Evolutionary conservation across 2,113 vertebrate species (phyloP).

Genomic region (Bothrops jararaca): DNA sequence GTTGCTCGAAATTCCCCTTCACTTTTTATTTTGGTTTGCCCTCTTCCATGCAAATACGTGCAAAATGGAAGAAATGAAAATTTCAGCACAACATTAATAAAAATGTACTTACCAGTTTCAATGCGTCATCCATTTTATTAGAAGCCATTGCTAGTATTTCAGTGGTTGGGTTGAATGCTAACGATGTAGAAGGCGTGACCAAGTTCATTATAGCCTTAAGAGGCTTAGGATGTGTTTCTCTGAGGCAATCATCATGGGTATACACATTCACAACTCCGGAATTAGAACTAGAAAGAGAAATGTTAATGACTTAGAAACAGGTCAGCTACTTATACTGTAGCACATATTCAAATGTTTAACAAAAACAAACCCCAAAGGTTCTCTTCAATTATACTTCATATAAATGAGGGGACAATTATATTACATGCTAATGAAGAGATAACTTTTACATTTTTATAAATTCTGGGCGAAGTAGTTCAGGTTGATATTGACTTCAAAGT

Average conservation of each 20-base stretch:
- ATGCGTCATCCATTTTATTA: constrained; percentile 76
- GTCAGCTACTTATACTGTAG: neutral
- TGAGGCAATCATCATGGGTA: constrained; percentile 80
- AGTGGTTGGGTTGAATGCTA: constrained; percentile 83
- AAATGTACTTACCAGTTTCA: constrained; percentile 78
- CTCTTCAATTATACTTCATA: neutral
- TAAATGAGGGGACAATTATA: neutral
- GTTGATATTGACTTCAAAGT: neutral
- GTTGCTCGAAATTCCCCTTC: neutral
- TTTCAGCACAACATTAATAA: neutral
- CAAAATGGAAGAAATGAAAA: neutral
- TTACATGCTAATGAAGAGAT: neutral
- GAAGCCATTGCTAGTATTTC: constrained; percentile 92
- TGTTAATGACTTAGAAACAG: neutral
- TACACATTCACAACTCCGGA: constrained; percentile 97
- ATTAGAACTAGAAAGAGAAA: constrained; percentile 64
- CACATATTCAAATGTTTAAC: neutral
- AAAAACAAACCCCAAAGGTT: neutral
- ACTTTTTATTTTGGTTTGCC: neutral
- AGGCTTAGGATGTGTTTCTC: constrained; percentile 78
- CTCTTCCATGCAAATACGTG: neutral
- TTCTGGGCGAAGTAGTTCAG: neutral
- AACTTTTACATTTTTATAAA: neutral
- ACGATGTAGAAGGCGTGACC: constrained; percentile 79
- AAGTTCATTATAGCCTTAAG: constrained; percentile 90